A percentile compares a stretch with the other conserved stretches of the same genome.
These are phyloP conservation scores for Echeneis naucrates DNA, from an alignment of 2,797 vertebrate species.

Conservation along the genomic window DNA sequence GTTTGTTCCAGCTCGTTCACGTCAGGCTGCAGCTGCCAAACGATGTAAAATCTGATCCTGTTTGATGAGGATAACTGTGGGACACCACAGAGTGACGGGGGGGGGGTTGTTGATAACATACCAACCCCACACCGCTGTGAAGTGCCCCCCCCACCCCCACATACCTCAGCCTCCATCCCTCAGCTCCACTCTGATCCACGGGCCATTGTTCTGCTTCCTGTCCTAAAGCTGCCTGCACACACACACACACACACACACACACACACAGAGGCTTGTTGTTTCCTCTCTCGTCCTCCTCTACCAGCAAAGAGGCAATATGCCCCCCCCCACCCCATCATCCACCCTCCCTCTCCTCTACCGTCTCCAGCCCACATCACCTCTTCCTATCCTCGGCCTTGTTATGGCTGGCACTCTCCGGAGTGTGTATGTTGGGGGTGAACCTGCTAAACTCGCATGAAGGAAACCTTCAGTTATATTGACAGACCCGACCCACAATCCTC, in stretches of 20 bases:
- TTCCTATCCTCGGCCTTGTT: conserved; percentile 77
- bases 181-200: conserved; percentile 57
- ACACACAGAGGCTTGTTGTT: conserved; percentile 52
- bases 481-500: too few relatives aligned
- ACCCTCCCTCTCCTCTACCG: conserved; percentile 27
- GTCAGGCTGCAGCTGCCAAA: neutral
- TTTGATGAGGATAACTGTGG: conserved; percentile 58
- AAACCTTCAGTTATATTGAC: too few relatives aligned
- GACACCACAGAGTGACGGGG: conserved; percentile 28
- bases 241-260: too few relatives aligned
- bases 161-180: conserved; percentile 38
- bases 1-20: neutral
- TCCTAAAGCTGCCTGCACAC: conserved; percentile 61
- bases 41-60: conserved; percentile 37
- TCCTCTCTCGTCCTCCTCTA: conserved; percentile 56
- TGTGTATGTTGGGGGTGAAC: too few relatives aligned
- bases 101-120: conserved; percentile 54
- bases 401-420: conserved; percentile 69
- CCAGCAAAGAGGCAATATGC: conserved; percentile 62
- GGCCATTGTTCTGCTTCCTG: conserved; percentile 83
- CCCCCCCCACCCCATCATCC: conserved; percentile 20
- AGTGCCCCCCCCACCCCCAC: conserved; percentile 7
- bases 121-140: conserved; percentile 15
- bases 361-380: conserved; percentile 71
- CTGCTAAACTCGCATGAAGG: too few relatives aligned